Evolutionary conservation across 2,797 vertebrate species (phyloP), one percentile per base, ranked within the genome.

Genomic region (Sebastolobus alascanus): DNA sequence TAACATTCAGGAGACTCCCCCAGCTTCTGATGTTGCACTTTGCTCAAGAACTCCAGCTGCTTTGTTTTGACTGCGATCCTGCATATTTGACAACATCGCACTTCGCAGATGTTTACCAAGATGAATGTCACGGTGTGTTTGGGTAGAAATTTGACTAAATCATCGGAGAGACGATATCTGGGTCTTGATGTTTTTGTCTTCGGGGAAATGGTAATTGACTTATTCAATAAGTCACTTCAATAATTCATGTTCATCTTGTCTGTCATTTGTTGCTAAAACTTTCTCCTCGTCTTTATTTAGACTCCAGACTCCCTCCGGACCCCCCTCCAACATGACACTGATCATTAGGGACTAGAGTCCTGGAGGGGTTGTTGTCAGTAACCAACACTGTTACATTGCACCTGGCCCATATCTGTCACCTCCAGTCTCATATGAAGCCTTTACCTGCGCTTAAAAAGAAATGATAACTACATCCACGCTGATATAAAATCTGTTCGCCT

Each of bases 331-430:
- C 10, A 20, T 82, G 90, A 90, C 50, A 11, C 25, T 86, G 70
- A 90, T 92, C 77, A 78, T 77, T 83, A 80, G 79, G 80, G 90
- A 89, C 85, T 73, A 0, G 7, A 66, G 65, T 68, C 56, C 82
- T 76, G 40, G 33, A 79, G 85, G 63, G 72, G 33, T 37, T 84
- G 85, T 84, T 90, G 82, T 90, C 89, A 60, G 81, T 69, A 88
- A 68, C 43, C 67, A 61, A 83, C 75, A 76, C 76, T 75, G 73
- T 75, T 83, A 52, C 74, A 75, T 33, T 86, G 68, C 75, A 88
- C 82, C 81, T 85, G 75, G 65, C 87, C 86, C 81, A 85, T 69
- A 90, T 91, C 85, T 83, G 86, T 87, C 91, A 82, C 80, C 74
- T 76, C 46, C 25, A 72, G 60, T 87, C 50, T 68, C 18, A 69